phyloP scores from a whole-genome alignment of 2,888 invertebrate species.

The Rhingia campestris region DNA sequence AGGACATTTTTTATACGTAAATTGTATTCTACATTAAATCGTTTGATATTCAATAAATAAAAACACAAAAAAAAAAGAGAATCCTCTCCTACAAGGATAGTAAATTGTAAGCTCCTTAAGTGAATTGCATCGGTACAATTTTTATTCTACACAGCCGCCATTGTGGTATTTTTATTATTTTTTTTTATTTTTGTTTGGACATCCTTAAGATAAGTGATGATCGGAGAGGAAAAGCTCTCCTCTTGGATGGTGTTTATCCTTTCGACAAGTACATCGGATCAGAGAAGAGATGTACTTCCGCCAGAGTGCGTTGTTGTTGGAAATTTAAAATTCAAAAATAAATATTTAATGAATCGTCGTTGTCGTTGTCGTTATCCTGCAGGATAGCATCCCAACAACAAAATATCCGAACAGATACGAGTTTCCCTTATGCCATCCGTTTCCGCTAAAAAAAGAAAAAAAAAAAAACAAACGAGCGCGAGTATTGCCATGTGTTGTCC shows the following conservation, averaged over 20 bases:
- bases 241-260: constrained; percentile 26
- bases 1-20: constrained; percentile 11
- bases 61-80: not conserved
- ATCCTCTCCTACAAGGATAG: not conserved
- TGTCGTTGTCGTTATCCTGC: too few relatives aligned
- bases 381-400: not conserved
- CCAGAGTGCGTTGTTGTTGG: constrained; percentile 18
- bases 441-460: constrained; percentile 14
- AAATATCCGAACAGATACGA: constrained; percentile 39
- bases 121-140: constrained; percentile 27
- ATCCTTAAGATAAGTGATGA: constrained; percentile 25
- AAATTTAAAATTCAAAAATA: constrained; percentile 59
- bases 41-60: constrained; percentile 55
- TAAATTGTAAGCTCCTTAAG: constrained; percentile 51
- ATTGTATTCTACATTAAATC: constrained; percentile 56
- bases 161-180: constrained; percentile 11
- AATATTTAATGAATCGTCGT: constrained; percentile 68
- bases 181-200: not conserved
- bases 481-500: constrained; percentile 37
- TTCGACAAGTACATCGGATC: constrained; percentile 5
- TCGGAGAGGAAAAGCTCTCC: not conserved
- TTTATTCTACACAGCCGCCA: constrained; percentile 22
- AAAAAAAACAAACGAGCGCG: not conserved
- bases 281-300: constrained; percentile 12
- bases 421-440: constrained; percentile 25